Percentiles rank a stretch among this genome's conserved stretches.
Evolutionary conservation across 2,888 invertebrate species (phyloP).

Genomic region (Dendrolimus pini): DNA sequence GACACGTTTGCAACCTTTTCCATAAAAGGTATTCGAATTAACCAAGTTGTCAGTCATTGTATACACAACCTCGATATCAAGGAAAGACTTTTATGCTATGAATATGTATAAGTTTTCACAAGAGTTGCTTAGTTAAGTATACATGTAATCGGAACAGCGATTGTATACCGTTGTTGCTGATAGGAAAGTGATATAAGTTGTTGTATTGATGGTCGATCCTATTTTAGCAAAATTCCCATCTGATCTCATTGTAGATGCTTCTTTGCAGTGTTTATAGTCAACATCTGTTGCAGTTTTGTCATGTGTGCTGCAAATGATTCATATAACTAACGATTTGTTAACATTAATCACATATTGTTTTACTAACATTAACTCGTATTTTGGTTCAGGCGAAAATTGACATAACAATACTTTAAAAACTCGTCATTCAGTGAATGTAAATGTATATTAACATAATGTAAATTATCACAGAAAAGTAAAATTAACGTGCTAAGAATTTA

Average conservation of each 20-base stretch:
- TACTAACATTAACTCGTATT: neutral
- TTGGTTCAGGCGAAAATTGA: neutral
- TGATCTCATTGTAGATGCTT: too few species aligned
- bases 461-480: too few species aligned
- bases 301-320: neutral
- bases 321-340: neutral
- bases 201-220: too few species aligned
- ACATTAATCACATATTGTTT: neutral
- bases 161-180: too few species aligned
- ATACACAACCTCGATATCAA: constrained; percentile 26
- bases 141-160: too few species aligned
- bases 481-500: neutral
- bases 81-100: constrained; percentile 7
- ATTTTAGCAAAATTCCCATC: too few species aligned
- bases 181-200: too few species aligned
- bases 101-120: neutral
- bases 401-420: too few species aligned
- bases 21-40: constrained; percentile 34
- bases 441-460: too few species aligned
- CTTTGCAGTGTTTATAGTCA: neutral
- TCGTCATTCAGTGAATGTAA: too few species aligned
- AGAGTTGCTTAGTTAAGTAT: neutral
- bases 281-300: neutral
- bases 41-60: constrained; percentile 23
- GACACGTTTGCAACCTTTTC: constrained; percentile 33